These are phyloP conservation scores for Polydrusus tereticollis DNA, from an alignment of 2,888 invertebrate genomes.

Conservation along the genomic window DNA sequence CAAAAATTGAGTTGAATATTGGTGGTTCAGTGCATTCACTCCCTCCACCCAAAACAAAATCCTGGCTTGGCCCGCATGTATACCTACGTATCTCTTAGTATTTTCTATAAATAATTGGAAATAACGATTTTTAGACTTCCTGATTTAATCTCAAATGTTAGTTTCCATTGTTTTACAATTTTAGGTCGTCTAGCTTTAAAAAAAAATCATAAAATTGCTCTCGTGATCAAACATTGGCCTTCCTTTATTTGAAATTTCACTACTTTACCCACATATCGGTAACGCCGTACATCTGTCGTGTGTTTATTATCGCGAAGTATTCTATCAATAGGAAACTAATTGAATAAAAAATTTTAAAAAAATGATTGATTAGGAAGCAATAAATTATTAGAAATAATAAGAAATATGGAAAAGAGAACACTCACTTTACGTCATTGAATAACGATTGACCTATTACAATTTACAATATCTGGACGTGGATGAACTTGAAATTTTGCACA, in stretches of 20 bases:
- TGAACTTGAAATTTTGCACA: no score
- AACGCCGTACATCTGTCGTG: conserved; percentile 24
- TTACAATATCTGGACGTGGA: no score
- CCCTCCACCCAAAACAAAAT: no score
- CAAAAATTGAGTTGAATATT: no score
- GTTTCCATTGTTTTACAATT: conserved; percentile 8
- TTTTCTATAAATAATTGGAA: no score
- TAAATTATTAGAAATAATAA: not conserved
- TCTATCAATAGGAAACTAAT: not conserved
- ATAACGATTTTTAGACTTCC: not conserved
- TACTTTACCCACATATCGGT: conserved; percentile 34
- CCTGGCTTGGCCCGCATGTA: no score
- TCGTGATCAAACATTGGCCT: conserved; percentile 9
- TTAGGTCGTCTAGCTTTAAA: conserved; percentile 7
- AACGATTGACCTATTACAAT: no score
- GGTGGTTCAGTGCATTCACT: no score
- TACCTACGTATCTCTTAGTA: no score
- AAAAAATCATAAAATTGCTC: not conserved
- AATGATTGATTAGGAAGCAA: not conserved
- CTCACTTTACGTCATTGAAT: no score
- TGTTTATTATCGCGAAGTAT: not conserved
- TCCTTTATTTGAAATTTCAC: conserved; percentile 34
- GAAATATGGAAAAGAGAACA: no score
- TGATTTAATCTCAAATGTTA: not conserved
- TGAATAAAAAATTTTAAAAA: not conserved